Percentiles rank a stretch among this genome's conserved stretches.
These are phyloP conservation scores for Actinemys pallida DNA, from an alignment of 2,113 vertebrate genomes.

Conservation along the genomic window DNA sequence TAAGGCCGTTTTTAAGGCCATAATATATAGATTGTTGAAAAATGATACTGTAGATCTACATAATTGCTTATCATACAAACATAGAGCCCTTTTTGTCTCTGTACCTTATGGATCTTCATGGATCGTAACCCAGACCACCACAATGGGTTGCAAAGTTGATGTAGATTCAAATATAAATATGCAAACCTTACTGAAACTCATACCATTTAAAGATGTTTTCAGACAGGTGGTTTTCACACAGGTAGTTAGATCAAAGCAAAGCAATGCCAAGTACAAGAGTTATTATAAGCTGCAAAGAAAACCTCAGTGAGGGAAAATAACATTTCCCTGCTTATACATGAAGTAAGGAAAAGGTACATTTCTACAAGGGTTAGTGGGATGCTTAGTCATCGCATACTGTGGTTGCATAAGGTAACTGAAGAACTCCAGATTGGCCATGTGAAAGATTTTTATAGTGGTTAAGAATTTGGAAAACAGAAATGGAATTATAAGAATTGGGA, in stretches of 20 bases:
- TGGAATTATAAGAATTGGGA: background rate
- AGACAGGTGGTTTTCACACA: background rate
- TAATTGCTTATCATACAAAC: background rate
- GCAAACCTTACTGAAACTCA: background rate
- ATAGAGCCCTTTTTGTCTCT: background rate
- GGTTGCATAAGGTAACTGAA: conserved; percentile 2
- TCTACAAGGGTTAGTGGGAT: background rate
- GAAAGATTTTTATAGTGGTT: background rate
- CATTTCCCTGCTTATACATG: background rate
- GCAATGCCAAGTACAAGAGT: background rate
- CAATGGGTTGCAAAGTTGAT: background rate
- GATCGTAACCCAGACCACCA: background rate
- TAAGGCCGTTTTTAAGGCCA: background rate
- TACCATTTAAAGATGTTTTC: background rate
- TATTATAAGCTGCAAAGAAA: background rate
- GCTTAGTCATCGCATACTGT: background rate
- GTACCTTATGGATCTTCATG: background rate
- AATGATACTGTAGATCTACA: background rate
- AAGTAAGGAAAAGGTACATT: background rate
- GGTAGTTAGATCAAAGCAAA: background rate
- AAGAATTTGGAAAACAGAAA: background rate
- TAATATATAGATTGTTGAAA: background rate
- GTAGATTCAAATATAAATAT: background rate
- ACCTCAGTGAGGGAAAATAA: background rate
- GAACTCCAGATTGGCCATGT: background rate